Conservation (phyloP, 2,888 invertebrate species). For the Desoria tigrina region DNA sequence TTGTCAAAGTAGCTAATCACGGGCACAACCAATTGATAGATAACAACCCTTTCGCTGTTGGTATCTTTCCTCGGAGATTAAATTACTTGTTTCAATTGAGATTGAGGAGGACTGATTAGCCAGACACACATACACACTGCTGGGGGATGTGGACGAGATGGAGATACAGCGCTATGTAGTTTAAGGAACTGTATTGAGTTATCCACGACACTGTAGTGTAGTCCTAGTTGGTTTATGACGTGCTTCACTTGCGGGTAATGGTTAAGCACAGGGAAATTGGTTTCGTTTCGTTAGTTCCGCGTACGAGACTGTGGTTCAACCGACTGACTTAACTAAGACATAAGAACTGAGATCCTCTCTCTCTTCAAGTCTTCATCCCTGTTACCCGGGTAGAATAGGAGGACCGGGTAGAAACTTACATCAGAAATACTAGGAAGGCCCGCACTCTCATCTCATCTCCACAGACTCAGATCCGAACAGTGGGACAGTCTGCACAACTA, state of each 20-base stretch:
- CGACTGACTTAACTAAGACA: conserved; percentile 31
- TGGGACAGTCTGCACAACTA: neutral
- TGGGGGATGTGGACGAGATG: neutral
- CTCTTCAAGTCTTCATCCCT: conserved; percentile 18
- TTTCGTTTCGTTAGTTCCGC: conserved; percentile 35
- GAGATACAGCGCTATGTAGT: neutral
- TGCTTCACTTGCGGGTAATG: conserved; percentile 10
- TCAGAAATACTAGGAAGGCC: conserved; percentile 1
- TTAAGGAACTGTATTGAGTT: neutral
- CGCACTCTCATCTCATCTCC: neutral
- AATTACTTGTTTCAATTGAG: too few relatives aligned
- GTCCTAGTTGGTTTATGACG: conserved; percentile 16
- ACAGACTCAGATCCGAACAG: conserved; percentile 1
- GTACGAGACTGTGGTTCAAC: conserved; percentile 28
- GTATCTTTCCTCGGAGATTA: too few relatives aligned
- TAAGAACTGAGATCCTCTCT: conserved; percentile 21
- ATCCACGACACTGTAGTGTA: too few relatives aligned
- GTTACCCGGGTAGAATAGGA: conserved; percentile 16
- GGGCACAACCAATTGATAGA: too few relatives aligned
- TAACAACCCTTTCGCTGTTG: too few relatives aligned
- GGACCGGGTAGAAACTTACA: neutral
- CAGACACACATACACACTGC: too few relatives aligned
- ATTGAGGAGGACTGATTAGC: too few relatives aligned
- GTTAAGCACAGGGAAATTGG: conserved; percentile 28
- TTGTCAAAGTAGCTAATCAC: too few relatives aligned